Base-by-base conservation (phyloP, 1,140 invertebrate genomes). In the Sitobion miscanthi region DNA sequence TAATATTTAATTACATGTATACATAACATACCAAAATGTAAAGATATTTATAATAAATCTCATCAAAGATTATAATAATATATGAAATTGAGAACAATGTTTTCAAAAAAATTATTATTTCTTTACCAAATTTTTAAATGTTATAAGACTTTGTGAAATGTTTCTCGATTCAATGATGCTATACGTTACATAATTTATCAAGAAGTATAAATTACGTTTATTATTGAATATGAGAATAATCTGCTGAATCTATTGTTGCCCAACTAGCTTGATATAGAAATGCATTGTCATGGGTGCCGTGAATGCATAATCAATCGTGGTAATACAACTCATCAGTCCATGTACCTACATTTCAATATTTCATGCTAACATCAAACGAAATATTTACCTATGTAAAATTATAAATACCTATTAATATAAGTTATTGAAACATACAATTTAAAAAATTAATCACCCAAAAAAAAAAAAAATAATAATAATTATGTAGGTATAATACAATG, bases 161-260 rank as follows among this genome's bases (percentile, higher is more conserved):
- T 85, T 85, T 23, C 82, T 85, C 82, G 38, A 85, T 85, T 25
- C 35, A 85, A 8, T 25, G 23, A 38, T 42, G 20, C 2, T 38
- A 42, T 42, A 23, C 38, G 8, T 85, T 85, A 25, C 38, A 9
- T 85, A 35, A 42, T 85, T 42, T 42, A 85, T 85, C 82, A 85
- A 42, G 35, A 85, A 45, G 8, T 23, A 85, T 85, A 21, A 85
- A 85, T 42, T 45, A 85, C 23, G 6, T 85, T 85, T 23, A 85
- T 45, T 85, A 85, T 85, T 85, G 82, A 85, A 42, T 85, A 85
- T 45, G 38, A 25, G 38, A 45, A 85, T 85, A 35, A 85, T 85
- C 38, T 85, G 38, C 82, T 42, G 8, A 45, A 42, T 35, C 38
- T 25, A 85, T 85, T 85, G 82, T 85, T 85, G 6, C 38, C 8